phyloP scores from a whole-genome alignment of 92 coral and sea anemone genomes.

The Ricordea florida region DNA sequence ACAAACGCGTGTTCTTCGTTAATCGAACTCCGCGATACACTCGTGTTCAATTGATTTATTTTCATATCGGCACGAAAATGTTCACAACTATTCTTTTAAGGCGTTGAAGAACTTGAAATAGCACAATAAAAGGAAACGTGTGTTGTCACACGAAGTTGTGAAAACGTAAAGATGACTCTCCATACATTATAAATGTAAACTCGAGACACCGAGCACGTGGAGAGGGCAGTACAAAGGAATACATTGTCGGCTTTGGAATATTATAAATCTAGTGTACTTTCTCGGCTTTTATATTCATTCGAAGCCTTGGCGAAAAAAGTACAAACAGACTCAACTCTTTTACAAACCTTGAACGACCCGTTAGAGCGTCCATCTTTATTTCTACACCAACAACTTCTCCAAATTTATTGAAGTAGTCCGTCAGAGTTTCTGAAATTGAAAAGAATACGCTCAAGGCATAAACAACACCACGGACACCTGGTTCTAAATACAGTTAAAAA shows the following conservation, averaged over 20 bases:
- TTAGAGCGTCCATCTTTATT: conserved; percentile 87
- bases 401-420: conserved; percentile 79
- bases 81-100: not conserved
- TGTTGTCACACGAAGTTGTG: conserved; percentile 2
- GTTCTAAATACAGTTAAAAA: not conserved
- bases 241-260: conserved; percentile 42
- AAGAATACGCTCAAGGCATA: too few species aligned
- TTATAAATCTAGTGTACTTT: conserved; percentile 56
- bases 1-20: conserved; percentile 16
- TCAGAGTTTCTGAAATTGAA: conserved; percentile 73
- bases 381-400: conserved; percentile 96
- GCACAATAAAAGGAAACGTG: conserved; percentile 27
- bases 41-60: conserved; percentile 6
- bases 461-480: conserved; percentile 11
- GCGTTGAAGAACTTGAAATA: not conserved
- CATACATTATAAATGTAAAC: conserved; percentile 81
- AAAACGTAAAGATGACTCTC: conserved; percentile 1
- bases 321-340: not conserved
- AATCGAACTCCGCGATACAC: not conserved
- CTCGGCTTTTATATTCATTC: conserved; percentile 47
- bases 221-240: conserved; percentile 51
- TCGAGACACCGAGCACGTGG: conserved; percentile 53
- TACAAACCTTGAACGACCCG: conserved; percentile 91
- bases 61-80: not conserved
- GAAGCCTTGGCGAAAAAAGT: conserved; percentile 36